These are phyloP conservation scores for Eumacrocentrus americanus DNA, from an alignment of 2,888 invertebrate species.

Conservation along the genomic window DNA sequence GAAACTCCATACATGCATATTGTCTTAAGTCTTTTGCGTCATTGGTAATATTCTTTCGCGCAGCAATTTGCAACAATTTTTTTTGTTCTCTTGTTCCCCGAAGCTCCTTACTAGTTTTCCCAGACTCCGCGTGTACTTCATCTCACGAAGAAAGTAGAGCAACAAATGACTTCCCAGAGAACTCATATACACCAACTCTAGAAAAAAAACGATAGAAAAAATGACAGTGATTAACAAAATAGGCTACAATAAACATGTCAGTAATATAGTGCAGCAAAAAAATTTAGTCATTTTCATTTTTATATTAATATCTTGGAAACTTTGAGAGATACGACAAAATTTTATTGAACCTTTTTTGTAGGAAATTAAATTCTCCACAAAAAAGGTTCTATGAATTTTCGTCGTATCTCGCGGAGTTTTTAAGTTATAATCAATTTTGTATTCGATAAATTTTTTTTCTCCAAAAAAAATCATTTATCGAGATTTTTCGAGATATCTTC, in stretches of 20 bases:
- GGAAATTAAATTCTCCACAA: no score
- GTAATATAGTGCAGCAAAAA: no score
- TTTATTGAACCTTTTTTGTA: no score
- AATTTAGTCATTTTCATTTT: neutral
- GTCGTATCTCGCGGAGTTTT: no score
- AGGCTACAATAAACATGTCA: no score
- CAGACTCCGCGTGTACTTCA: neutral
- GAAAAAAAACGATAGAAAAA: neutral
- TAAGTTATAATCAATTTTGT: no score
- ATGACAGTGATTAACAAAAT: neutral
- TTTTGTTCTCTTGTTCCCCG: neutral
- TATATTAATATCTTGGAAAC: no score
- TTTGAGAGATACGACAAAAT: no score
- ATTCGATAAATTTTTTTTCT: no score
- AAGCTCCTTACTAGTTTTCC: neutral
- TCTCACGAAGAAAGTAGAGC: constrained; percentile 5
- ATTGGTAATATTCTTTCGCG: neutral
- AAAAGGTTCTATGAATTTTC: no score
- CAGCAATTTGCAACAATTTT: constrained; percentile 7
- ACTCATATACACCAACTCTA: neutral
- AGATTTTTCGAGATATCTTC: no score
- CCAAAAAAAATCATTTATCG: no score
- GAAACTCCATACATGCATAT: constrained; percentile 2
- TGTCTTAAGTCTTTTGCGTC: neutral
- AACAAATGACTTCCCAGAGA: constrained; percentile 3